Conservation (phyloP, 1,140 invertebrate genomes). For the Pogonomyrmex californicus region DNA sequence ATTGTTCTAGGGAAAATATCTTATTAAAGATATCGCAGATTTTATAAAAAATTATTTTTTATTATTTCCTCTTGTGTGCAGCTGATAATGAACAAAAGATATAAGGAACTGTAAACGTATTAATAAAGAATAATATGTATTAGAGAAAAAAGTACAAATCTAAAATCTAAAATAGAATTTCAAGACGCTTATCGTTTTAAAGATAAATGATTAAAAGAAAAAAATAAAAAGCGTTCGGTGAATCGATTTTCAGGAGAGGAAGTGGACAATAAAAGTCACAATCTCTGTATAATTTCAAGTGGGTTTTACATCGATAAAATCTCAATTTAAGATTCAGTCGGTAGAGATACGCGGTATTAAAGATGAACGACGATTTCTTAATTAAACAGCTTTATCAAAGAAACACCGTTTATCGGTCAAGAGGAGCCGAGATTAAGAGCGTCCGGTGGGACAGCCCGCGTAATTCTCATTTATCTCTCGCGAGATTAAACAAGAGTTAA, state of each 20-base stretch:
- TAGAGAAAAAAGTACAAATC: background rate
- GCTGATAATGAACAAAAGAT: background rate
- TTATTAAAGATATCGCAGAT: background rate
- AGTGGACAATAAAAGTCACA: no score
- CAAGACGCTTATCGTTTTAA: background rate
- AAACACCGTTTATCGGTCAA: background rate
- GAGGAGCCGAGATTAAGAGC: background rate
- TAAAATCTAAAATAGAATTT: background rate
- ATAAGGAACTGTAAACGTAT: background rate
- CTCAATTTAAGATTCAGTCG: background rate
- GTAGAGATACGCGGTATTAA: background rate
- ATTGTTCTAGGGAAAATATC: background rate
- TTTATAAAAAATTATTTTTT: no score
- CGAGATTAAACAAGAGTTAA: background rate
- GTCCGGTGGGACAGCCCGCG: background rate
- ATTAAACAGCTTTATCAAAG: background rate
- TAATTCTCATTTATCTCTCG: conserved; percentile 21
- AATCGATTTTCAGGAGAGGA: background rate
- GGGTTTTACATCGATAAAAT: background rate
- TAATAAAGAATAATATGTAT: background rate
- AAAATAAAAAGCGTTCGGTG: background rate
- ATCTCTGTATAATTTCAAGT: background rate
- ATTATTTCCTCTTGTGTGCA: background rate
- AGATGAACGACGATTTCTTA: background rate
- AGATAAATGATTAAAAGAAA: background rate